Base-by-base conservation (phyloP, 2,797 vertebrate species). In the Acanthurus tractus region DNA sequence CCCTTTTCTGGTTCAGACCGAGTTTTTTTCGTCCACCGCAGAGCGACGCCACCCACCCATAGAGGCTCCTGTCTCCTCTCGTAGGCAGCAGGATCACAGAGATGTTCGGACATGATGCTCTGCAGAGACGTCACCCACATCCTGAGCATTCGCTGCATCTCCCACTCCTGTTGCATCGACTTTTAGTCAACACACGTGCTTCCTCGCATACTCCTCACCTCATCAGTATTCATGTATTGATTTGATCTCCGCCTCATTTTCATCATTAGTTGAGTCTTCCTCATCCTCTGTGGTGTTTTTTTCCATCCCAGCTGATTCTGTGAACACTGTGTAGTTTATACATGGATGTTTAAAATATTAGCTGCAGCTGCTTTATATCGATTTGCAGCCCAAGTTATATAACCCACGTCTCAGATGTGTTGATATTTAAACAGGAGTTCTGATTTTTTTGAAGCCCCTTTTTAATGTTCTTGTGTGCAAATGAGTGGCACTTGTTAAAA, bases 291-390 rank as follows among this genome's bases (percentile, higher is more conserved):
- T 1, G 29, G 5, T 1, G 52, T 18, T 70, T 45, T 23, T 17
- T 45, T 45, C 59, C n/a, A 3, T n/a, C n/a, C n/a, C n/a, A 40
- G 65, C 49, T 56, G 29, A 64, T 45, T 63, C 4, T 20, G 20
- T 15, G 36, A 53, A 49, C 10, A 14, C 42, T n/a, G 40, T 55
- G 40, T 29, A 49, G 10, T 69, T 78, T 62, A 48, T 20, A 34
- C 20, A 56, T 9, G 5, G 53, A 71, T 70, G 50, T 55, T 75
- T 68, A 80, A 69, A 84, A 65, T 4, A 67, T 79, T 10, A 67
- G 29, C 58, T 54, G 44, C 57, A 63, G 74, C 63, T 54, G 45
- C 36, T 40, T 29, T 3, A 57, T 72, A 69, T 74, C 48, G 70
- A 82, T 85, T 56, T 4, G 10, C 0, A 56, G 48, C 22, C 6